These are phyloP conservation scores for Pristionchus maxplancki DNA, from an alignment of 2,888 invertebrate species.

Conservation along the genomic window DNA sequence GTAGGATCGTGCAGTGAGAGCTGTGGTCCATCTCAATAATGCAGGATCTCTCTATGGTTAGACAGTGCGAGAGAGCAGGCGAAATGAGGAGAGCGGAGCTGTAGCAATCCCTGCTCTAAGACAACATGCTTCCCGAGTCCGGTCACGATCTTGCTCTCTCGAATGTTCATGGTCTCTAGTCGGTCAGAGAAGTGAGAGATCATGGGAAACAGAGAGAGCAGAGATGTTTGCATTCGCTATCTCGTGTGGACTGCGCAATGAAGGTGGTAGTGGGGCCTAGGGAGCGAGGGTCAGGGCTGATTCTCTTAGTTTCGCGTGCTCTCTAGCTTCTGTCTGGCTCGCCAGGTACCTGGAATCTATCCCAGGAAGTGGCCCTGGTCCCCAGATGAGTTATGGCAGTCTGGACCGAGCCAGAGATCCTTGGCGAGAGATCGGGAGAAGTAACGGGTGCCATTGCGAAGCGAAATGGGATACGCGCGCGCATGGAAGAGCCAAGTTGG, in stretches of 20 bases:
- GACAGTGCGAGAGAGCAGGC: no score
- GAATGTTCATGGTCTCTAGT: not conserved
- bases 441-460: not conserved
- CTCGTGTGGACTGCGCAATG: conserved; percentile 20
- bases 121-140: not conserved
- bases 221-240: not conserved
- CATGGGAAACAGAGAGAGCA: not conserved
- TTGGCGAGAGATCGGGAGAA: not conserved
- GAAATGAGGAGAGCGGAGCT: no score
- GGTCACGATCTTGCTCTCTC: not conserved
- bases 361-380: not conserved
- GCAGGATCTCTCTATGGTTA: no score
- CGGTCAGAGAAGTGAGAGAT: not conserved
- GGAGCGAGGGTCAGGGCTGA: not conserved
- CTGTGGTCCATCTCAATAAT: no score
- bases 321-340: no score
- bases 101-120: not conserved
- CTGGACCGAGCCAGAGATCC: not conserved
- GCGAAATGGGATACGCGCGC: not conserved
- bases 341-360: no score
- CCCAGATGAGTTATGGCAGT: not conserved
- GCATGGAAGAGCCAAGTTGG: not conserved
- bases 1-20: not conserved
- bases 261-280: not conserved
- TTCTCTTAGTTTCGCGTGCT: no score